Evolutionary conservation across 2,113 vertebrate species (phyloP).

Genomic region (Dryoscopus gambensis): DNA sequence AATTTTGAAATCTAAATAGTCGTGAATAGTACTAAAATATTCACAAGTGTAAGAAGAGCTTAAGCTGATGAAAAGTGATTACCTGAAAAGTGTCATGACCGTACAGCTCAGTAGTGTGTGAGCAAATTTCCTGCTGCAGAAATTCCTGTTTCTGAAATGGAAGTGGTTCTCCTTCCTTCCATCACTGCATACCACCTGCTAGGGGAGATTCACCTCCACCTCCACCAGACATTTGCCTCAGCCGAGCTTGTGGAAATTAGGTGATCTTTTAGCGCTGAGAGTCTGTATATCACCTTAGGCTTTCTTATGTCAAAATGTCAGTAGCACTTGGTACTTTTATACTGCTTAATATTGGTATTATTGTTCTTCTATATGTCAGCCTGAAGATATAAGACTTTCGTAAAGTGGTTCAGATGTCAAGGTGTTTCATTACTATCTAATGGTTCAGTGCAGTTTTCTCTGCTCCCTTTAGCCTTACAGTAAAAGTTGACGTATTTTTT

Average conservation of each 20-base stretch:
- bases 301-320: conserved; percentile 11
- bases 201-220: background rate
- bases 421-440: conserved; percentile 3
- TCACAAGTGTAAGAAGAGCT: background rate
- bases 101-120: background rate
- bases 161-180: background rate
- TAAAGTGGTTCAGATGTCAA: conserved; percentile 21
- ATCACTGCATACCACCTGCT: background rate
- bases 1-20: background rate
- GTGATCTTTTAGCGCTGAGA: background rate
- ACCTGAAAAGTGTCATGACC: background rate
- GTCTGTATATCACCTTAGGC: background rate
- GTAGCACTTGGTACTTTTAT: background rate
- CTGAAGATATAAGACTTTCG: background rate
- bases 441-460: background rate
- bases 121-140: background rate
- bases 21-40: background rate
- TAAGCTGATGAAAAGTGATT: background rate
- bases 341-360: background rate
- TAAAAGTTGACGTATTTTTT: background rate
- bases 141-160: background rate
- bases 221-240: background rate
- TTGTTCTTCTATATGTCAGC: conserved; percentile 19
- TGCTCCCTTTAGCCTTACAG: background rate
- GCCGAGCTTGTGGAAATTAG: background rate